Evolutionary conservation across 2,888 invertebrate genomes (phyloP).

Genomic region (Sinohyriopsis cumingii): DNA sequence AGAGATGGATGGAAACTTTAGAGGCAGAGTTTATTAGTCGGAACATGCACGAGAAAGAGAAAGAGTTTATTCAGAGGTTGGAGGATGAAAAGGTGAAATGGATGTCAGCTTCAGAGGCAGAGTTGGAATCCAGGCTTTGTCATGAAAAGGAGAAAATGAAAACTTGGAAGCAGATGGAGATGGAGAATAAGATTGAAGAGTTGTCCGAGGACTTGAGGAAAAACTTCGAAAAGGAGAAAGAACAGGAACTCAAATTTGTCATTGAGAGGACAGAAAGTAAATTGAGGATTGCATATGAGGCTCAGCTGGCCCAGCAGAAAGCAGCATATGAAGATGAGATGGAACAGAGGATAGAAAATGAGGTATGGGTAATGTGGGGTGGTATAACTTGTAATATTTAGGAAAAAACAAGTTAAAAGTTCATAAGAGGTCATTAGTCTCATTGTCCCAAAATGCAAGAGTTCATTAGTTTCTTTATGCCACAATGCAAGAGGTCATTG

Average conservation of each 20-base stretch:
- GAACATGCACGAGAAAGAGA: conserved; percentile 10
- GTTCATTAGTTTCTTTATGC: too few species aligned
- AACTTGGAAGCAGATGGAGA: conserved; percentile 27
- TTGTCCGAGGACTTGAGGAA: conserved; percentile 5
- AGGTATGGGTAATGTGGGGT: conserved; percentile 7
- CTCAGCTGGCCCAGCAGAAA: background rate
- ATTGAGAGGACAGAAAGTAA: too few species aligned
- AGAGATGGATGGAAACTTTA: conserved; percentile 15
- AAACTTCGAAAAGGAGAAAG: conserved; percentile 15
- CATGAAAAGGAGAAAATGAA: conserved; percentile 39
- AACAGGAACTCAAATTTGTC: conserved; percentile 2
- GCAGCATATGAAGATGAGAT: conserved; percentile 24
- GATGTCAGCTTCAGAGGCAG: conserved; percentile 20
- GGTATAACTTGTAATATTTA: too few species aligned
- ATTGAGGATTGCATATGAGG: too few species aligned
- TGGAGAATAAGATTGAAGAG: conserved; percentile 5
- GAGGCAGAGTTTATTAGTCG: conserved; percentile 1
- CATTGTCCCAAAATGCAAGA: too few species aligned
- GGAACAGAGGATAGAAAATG: conserved; percentile 18
- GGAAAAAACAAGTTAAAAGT: too few species aligned
- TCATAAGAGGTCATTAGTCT: too few species aligned
- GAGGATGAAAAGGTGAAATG: conserved; percentile 24
- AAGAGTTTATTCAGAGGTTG: conserved; percentile 12
- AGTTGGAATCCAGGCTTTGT: conserved; percentile 21
- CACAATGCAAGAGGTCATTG: too few species aligned